Percentiles rank a stretch among this genome's conserved stretches.
Conservation (phyloP, 2,888 invertebrate genomes). For the Phortica okadai region DNA sequence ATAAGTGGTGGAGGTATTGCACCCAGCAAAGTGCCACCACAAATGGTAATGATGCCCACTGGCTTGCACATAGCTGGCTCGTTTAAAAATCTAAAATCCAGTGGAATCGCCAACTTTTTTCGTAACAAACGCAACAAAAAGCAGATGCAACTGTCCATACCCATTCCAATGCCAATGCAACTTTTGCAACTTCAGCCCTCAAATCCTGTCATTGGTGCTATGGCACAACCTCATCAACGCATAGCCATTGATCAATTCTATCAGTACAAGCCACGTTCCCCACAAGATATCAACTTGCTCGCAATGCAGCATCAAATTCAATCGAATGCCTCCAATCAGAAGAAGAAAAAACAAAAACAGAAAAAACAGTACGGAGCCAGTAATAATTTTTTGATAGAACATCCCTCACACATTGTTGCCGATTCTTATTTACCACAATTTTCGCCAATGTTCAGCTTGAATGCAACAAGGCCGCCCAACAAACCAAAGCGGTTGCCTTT, state of each 20-base stretch:
- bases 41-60: conserved; percentile 68
- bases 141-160: conserved; percentile 66
- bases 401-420: conserved; percentile 66
- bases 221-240: conserved; percentile 63
- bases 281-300: conserved; percentile 85
- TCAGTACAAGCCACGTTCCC: conserved; percentile 84
- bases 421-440: conserved; percentile 57
- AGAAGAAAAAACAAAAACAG: conserved; percentile 61
- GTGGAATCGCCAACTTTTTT: conserved; percentile 73
- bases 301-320: conserved; percentile 78
- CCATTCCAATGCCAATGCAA: conserved; percentile 60
- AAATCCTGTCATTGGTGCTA: conserved; percentile 13
- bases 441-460: conserved; percentile 60
- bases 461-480: conserved; percentile 62
- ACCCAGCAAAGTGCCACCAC: conserved; percentile 54
- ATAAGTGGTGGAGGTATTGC: conserved; percentile 43
- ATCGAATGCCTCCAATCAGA: conserved; percentile 45
- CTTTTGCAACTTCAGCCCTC: conserved; percentile 32
- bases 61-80: conserved; percentile 74
- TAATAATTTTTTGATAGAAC: conserved; percentile 57
- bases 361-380: conserved; percentile 47
- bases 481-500: conserved; percentile 78
- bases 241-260: conserved; percentile 81
- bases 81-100: conserved; percentile 73
- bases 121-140: conserved; percentile 72